Evolutionary conservation across 2,797 vertebrate species (phyloP).

Genomic region (Kryptopterus vitreolus): DNA sequence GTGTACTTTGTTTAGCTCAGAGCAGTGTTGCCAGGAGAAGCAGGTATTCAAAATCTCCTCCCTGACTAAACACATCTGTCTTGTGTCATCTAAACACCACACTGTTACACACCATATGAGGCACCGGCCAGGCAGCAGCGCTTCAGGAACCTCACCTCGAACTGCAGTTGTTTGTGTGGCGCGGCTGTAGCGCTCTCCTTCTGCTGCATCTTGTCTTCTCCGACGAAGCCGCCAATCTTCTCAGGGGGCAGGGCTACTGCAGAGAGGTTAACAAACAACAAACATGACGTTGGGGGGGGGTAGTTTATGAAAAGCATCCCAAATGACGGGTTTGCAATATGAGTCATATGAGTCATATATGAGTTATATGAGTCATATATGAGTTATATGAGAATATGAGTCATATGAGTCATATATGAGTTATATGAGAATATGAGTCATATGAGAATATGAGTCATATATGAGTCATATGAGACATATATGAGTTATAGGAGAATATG

Average conservation of each 20-base stretch:
- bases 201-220: constrained; percentile 88
- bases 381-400: no score
- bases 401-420: no score
- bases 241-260: constrained; percentile 94
- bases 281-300: constrained; percentile 44
- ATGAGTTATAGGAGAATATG: no score
- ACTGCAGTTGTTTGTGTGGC: constrained; percentile 92
- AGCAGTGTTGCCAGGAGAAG: background rate
- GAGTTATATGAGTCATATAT: no score
- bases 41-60: constrained; percentile 2
- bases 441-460: no score
- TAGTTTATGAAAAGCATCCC: no score
- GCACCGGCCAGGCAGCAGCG: background rate
- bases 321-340: no score
- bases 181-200: constrained; percentile 76
- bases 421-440: no score
- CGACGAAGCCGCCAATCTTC: constrained; percentile 85
- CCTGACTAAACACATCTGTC: background rate
- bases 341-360: no score
- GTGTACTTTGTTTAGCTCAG: background rate
- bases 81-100: constrained; percentile 13
- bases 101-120: constrained; percentile 22
- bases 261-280: constrained; percentile 31
- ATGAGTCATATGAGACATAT: no score
- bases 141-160: constrained; percentile 81